These are phyloP conservation scores for Leptopilina myrica DNA, from an alignment of 2,888 invertebrate species.

Conservation along the genomic window DNA sequence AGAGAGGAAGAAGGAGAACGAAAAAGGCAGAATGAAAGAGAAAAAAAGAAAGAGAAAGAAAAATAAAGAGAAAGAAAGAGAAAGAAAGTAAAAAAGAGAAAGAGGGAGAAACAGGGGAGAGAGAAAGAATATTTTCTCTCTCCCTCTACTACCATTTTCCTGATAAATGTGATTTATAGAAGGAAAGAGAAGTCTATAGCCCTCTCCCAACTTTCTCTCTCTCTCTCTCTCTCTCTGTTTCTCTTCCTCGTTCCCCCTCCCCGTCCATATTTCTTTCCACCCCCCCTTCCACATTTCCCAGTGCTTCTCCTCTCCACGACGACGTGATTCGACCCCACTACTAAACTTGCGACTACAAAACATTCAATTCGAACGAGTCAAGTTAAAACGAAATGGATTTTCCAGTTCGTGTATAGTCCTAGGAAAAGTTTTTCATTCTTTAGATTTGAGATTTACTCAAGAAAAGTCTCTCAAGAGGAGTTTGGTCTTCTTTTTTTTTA, in stretches of 20 bases:
- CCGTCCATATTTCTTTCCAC: background rate
- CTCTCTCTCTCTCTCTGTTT: slow-evolving; percentile 56
- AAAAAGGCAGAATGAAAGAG: too few species aligned
- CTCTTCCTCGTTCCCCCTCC: slow-evolving; percentile 37
- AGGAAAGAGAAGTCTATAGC: slow-evolving; percentile 63
- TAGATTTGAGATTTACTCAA: slow-evolving; percentile 42
- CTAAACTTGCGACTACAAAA: slow-evolving; percentile 78
- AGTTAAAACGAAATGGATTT: slow-evolving; percentile 81
- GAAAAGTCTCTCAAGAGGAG: slow-evolving; percentile 38
- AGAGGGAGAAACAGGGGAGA: too few species aligned
- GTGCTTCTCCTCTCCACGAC: slow-evolving; percentile 52
- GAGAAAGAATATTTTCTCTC: slow-evolving; percentile 47
- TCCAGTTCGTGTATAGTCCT: slow-evolving; percentile 75
- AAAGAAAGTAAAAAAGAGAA: too few species aligned
- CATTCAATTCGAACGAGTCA: slow-evolving; percentile 80
- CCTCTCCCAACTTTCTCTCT: slow-evolving; percentile 41
- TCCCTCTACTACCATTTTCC: slow-evolving; percentile 63
- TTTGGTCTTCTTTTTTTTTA: slow-evolving; percentile 18
- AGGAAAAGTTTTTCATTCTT: slow-evolving; percentile 46
- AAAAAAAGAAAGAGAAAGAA: too few species aligned
- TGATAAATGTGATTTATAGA: slow-evolving; percentile 74
- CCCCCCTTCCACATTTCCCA: slow-evolving; percentile 67
- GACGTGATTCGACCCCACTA: slow-evolving; percentile 61
- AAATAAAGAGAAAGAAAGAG: too few species aligned
- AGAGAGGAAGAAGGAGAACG: too few species aligned